Conservation (phyloP, 1,140 invertebrate species). For the Periplaneta americana region DNA sequence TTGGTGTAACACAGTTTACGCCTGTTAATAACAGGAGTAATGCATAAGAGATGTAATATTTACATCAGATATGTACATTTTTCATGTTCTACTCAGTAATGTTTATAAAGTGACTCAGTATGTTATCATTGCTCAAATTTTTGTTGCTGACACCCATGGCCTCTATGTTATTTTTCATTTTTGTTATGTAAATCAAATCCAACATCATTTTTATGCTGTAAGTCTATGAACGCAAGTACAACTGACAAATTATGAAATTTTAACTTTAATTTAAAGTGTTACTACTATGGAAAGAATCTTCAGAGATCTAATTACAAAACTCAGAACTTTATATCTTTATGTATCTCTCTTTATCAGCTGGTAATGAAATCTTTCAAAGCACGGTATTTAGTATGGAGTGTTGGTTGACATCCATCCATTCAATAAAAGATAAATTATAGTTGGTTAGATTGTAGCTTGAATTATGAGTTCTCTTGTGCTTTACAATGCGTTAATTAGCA, state of each 20-base stretch:
- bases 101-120: neutral
- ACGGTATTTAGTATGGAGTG: neutral
- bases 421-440: neutral
- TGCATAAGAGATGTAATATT: neutral
- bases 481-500: too few relatives aligned
- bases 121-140: neutral
- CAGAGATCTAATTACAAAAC: too few relatives aligned
- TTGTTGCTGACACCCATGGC: neutral
- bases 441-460: neutral
- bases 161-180: neutral
- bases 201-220: too few relatives aligned
- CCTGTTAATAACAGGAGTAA: neutral
- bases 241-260: too few relatives aligned
- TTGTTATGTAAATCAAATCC: neutral
- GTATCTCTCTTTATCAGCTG: too few relatives aligned
- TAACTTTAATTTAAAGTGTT: too few relatives aligned
- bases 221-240: too few relatives aligned
- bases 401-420: neutral
- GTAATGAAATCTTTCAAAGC: neutral
- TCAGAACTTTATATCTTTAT: too few relatives aligned
- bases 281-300: too few relatives aligned
- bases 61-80: neutral
- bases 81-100: too few relatives aligned
- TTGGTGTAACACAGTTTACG: neutral
- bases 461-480: neutral